Evolutionary conservation across 2,113 vertebrate genomes (phyloP), one percentile per base, ranked within the genome.

Genomic region (Zapornia atra): DNA sequence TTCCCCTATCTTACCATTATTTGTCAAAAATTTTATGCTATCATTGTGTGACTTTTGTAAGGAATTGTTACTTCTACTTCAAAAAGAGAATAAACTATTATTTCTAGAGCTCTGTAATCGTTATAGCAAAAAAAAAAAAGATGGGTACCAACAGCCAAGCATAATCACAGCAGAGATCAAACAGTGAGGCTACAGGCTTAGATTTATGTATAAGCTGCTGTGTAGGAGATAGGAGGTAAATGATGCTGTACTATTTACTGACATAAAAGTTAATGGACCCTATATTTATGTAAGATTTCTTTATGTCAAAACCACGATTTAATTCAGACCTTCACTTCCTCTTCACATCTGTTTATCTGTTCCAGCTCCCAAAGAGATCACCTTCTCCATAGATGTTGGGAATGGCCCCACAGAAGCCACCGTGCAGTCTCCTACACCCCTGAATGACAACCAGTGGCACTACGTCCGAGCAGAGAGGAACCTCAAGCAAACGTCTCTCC

Each of bases 361-460:
- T 98, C 42, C 97, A 99, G 99, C 99, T 93, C 98, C 99, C 36
- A 98, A 98, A 5, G 97, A 98, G 87, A 98, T 99, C 94, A 98
- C 98, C 6, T 99, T 99, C 97, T 98, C 99, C 53, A 98, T 99
- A 68, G 98, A 99, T 28, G 99, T 98, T 11, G 99, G 99, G 21
- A 99, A 99, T 20, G 99, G 99, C n/a, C 99, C 99, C 12, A 91
- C 97, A 26, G 97, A 98, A 59, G 97, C 99, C 57, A 96, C 97
- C 0, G 98, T 99, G 12, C 98, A 98, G 82, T 99, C 99, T 86
- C 98, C 98, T 48, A 94, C 98, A 25, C 93, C 98, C 15, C 96
- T 99, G 96, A 99, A 99, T 75, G 99, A 99, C 97, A 98, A 99
- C 63, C 99, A 99, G 88, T 99, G 99, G 99, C 99, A 99, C 97